A percentile compares a stretch with the other conserved stretches of the same genome.
Conservation (phyloP, 2,888 invertebrate species). For the Amblyjoppa proteus region DNA sequence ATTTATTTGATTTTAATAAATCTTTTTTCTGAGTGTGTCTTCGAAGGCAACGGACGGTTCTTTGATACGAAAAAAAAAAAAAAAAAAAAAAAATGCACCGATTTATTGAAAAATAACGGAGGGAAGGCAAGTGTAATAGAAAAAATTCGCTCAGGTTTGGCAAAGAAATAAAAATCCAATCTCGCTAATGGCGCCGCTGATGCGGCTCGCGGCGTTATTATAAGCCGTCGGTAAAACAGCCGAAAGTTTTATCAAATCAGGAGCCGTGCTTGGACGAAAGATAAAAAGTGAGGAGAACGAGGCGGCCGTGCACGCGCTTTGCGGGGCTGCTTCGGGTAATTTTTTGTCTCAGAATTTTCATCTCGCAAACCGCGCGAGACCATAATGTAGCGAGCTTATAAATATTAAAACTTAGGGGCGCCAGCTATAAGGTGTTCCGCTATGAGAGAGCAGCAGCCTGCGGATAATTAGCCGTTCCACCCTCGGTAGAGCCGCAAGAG, state of each 20-base stretch:
- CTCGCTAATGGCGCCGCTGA: background rate
- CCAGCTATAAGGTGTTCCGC: background rate
- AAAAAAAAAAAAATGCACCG: background rate
- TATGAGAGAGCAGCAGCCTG: conserved; percentile 20
- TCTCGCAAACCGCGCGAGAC: background rate
- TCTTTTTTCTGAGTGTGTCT: too few relatives aligned
- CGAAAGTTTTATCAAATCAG: conserved; percentile 13
- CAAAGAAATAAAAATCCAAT: conserved; percentile 11
- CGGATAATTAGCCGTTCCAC: conserved; percentile 32
- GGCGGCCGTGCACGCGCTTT: background rate
- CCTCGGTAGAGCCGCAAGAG: background rate
- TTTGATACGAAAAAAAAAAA: background rate
- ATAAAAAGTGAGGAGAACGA: background rate
- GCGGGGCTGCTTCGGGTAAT: background rate
- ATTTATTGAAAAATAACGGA: background rate
- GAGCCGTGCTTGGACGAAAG: background rate
- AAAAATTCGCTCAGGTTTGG: background rate
- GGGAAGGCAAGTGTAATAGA: background rate
- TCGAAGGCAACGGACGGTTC: background rate
- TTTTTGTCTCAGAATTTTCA: conserved; percentile 4
- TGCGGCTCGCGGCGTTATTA: background rate
- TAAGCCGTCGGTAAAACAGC: background rate
- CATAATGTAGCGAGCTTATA: conserved; percentile 25
- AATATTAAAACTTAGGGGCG: conserved; percentile 18
- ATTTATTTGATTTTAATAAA: too few relatives aligned